Conservation (phyloP, 1,140 invertebrate species). For the Ips typographus region DNA sequence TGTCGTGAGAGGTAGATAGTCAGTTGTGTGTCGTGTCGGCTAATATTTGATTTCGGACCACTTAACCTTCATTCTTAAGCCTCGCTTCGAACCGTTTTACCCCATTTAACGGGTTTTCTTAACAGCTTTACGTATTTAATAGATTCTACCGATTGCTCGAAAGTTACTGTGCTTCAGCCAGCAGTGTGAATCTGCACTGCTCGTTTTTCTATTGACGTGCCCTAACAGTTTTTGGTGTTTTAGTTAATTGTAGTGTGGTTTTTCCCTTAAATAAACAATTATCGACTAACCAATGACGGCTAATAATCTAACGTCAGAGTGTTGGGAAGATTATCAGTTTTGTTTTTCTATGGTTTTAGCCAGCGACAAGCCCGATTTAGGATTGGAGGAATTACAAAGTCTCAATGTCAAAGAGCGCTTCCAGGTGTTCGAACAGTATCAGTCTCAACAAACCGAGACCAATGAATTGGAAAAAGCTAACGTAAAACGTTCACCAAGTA, state of each 20-base stretch:
- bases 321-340: neutral
- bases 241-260: neutral
- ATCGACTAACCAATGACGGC: neutral
- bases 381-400: slow-evolving; percentile 77
- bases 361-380: slow-evolving; percentile 85
- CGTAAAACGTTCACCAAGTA: slow-evolving; percentile 72
- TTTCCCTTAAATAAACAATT: neutral
- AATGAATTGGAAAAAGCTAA: slow-evolving; percentile 62
- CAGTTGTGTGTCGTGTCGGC: neutral
- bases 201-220: too few species aligned
- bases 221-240: too few species aligned
- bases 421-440: slow-evolving; percentile 75
- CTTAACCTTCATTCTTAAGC: too few species aligned
- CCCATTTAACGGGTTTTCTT: neutral
- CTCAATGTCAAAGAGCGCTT: slow-evolving; percentile 85
- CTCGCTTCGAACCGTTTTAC: neutral
- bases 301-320: neutral
- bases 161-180: too few species aligned
- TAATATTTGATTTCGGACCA: too few species aligned
- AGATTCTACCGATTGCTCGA: too few species aligned
- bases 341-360: slow-evolving; percentile 55
- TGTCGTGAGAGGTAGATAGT: slow-evolving; percentile 77
- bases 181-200: too few species aligned
- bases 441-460: slow-evolving; percentile 53
- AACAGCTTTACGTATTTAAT: neutral